A percentile compares a stretch with the other conserved stretches of the same genome.
These are phyloP conservation scores for Anastrepha obliqua DNA, from an alignment of 1,140 invertebrate species.

Conservation along the genomic window DNA sequence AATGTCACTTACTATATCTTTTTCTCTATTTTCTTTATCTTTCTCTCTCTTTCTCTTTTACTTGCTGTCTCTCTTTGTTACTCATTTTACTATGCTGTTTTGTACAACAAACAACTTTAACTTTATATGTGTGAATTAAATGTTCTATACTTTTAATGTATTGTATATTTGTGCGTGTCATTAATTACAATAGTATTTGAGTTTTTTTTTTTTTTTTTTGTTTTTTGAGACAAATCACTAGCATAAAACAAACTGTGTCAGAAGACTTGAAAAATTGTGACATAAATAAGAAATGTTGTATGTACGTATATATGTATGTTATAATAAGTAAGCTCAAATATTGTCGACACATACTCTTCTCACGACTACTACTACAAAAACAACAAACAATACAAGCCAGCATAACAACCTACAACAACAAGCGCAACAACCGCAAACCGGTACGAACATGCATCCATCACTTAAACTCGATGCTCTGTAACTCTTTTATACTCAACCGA, in stretches of 20 bases:
- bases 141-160: constrained; percentile 18
- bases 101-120: neutral
- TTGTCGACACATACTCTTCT: neutral
- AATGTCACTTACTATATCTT: constrained; percentile 51
- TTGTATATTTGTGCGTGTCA: constrained; percentile 5
- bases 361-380: neutral
- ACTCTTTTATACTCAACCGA: neutral
- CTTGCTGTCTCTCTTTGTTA: constrained; percentile 31
- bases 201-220: neutral
- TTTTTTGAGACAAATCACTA: neutral
- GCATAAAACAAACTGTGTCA: neutral
- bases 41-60: constrained; percentile 51
- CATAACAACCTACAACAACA: neutral
- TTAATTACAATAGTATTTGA: constrained; percentile 3
- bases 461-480: neutral
- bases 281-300: neutral
- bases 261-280: neutral
- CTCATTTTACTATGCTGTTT: constrained; percentile 11
- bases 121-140: constrained; percentile 13
- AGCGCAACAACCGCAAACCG: neutral
- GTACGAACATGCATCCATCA: neutral
- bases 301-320: neutral
- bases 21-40: constrained; percentile 51
- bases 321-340: neutral
- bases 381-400: too few species aligned